phyloP scores from a whole-genome alignment of 2,888 invertebrate genomes.

The Taphrorychus bicolor region DNA sequence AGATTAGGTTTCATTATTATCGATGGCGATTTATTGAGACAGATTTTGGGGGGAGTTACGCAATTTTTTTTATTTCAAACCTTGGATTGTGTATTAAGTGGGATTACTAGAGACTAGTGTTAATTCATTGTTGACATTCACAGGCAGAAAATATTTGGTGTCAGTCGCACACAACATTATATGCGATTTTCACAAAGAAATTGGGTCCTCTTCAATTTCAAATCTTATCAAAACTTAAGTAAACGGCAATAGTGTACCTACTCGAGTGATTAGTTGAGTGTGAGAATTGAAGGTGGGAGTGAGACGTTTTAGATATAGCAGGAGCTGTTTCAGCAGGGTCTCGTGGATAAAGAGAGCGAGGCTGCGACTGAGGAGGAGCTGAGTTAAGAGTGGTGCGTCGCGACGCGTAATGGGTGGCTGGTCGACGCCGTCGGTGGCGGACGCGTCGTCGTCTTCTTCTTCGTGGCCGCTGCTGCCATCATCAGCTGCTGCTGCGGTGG shows the following conservation, averaged over 20 bases:
- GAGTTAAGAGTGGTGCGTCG: conserved; percentile 11
- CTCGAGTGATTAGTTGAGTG: neutral
- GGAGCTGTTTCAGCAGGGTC: conserved; percentile 5
- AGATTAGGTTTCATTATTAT: too few species aligned
- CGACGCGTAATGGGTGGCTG: conserved; percentile 8
- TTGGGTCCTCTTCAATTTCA: too few species aligned
- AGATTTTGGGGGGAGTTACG: too few species aligned
- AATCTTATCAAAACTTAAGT: too few species aligned
- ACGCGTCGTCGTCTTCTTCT: conserved; percentile 7
- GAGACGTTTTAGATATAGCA: neutral
- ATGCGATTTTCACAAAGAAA: too few species aligned
- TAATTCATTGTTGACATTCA: too few species aligned
- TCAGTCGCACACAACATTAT: too few species aligned
- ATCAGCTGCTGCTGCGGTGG: neutral
- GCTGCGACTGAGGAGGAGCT: neutral
- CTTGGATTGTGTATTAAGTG: too few species aligned
- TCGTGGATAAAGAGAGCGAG: neutral
- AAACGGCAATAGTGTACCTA: neutral
- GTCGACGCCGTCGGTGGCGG: conserved; percentile 3
- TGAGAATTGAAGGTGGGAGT: neutral
- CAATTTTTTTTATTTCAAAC: too few species aligned
- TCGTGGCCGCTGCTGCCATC: conserved; percentile 3
- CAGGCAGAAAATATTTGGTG: too few species aligned
- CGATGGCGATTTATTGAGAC: too few species aligned
- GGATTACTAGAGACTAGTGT: too few species aligned